Evolutionary conservation across 2,113 vertebrate species (phyloP).

Genomic region (Ellobius talpinus): DNA sequence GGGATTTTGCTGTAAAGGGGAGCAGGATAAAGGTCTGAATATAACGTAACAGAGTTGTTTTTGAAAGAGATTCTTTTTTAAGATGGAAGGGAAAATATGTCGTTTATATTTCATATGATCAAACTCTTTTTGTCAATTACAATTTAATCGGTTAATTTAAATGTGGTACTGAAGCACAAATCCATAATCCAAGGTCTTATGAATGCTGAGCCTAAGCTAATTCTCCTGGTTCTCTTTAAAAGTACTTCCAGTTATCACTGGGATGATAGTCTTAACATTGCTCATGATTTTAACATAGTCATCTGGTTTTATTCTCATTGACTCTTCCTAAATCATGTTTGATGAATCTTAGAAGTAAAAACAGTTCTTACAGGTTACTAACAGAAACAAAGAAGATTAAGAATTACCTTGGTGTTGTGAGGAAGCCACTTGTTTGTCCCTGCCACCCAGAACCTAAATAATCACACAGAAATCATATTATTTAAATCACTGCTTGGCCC

Average conservation of each 20-base stretch:
- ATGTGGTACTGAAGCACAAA: background rate
- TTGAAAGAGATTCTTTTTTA: constrained; percentile 26
- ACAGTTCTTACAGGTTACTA: background rate
- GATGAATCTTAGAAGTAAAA: constrained; percentile 26
- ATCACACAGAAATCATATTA: too few relatives aligned
- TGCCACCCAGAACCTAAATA: too few relatives aligned
- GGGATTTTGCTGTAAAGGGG: background rate
- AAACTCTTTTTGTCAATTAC: background rate
- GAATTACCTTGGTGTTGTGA: background rate
- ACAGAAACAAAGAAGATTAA: background rate
- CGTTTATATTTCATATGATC: background rate
- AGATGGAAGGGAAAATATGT: background rate
- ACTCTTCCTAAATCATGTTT: background rate
- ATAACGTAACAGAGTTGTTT: background rate
- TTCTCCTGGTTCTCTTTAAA: background rate
- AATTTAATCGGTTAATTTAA: background rate
- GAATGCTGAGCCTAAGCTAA: background rate
- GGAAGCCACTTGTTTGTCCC: too few relatives aligned
- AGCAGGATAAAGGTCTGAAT: background rate
- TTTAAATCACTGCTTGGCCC: too few relatives aligned
- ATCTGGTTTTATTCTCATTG: background rate
- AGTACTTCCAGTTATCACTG: background rate
- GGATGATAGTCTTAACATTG: background rate
- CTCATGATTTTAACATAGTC: background rate
- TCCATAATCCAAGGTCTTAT: background rate